Conservation (phyloP, 2,797 vertebrate genomes). For the Geotrypetes seraphini region DNA sequence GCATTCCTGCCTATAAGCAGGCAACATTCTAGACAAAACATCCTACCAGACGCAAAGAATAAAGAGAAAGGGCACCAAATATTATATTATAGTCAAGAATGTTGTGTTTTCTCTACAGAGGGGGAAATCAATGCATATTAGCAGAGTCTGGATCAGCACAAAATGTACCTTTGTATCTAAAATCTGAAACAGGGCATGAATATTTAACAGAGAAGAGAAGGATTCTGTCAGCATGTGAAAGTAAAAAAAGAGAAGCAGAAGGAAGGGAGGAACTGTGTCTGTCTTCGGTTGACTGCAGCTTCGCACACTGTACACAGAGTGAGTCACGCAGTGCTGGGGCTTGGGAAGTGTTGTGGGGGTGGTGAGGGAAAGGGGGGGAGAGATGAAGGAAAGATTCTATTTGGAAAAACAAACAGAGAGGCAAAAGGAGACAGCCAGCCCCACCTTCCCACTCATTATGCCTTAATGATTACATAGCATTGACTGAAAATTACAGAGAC, state of each 20-base stretch:
- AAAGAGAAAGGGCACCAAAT: too few relatives aligned
- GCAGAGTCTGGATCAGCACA: conserved; percentile 37
- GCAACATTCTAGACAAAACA: neutral
- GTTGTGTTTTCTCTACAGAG: too few relatives aligned
- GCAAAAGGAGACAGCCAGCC: too few relatives aligned
- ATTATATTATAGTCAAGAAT: too few relatives aligned
- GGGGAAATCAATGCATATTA: conserved; percentile 28
- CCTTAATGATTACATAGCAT: too few relatives aligned
- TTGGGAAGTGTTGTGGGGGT: conserved; percentile 1
- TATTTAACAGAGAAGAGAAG: conserved; percentile 56
- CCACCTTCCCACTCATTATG: too few relatives aligned
- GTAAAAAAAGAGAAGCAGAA: too few relatives aligned
- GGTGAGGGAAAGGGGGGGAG: neutral
- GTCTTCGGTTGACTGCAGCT: conserved; percentile 52
- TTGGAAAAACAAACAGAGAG: too few relatives aligned
- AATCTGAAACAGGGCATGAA: conserved; percentile 47
- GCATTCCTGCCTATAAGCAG: too few relatives aligned
- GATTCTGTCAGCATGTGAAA: conserved; percentile 52
- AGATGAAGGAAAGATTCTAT: conserved; percentile 3
- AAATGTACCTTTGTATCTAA: conserved; percentile 59
- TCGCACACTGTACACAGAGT: conserved; percentile 49
- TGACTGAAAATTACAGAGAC: too few relatives aligned
- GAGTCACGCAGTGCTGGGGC: conserved; percentile 34
- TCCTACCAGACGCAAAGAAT: too few relatives aligned
- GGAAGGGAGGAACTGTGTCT: conserved; percentile 47